Evolutionary conservation across 2,797 vertebrate species (phyloP), one percentile per base, ranked within the genome.

Genomic region (Meda fulgida): DNA sequence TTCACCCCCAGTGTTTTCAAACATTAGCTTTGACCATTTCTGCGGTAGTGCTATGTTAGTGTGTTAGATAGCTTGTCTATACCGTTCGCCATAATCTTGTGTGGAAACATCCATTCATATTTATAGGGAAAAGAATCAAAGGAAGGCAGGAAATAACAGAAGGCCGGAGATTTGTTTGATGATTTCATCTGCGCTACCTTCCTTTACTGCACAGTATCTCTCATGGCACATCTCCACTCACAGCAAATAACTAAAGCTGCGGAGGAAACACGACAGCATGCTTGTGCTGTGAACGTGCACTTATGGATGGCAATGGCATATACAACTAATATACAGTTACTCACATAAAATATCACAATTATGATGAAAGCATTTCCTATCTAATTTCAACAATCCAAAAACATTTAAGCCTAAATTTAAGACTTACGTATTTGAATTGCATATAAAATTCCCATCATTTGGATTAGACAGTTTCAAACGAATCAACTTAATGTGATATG

Each of bases 121-220:
- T 77, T 78, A 29, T 36, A 34, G 21, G 11, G 67, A 21, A 55
- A 78, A 76, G 55, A 4, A 84, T 78, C 73, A 84, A 78, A 84
- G n/a, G 48, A 58, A 40, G 63, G 48, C 31, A 70, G 83, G 75
- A 84, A 78, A 70, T 70, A 84, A 78, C 65, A 84, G 75, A 84
- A 78, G 34, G 83, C 48, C 76, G 80, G 60, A 83, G 75, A 78
- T 70, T 69, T 78, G 63, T 69, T 78, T 78, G n/a, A 78, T 69
- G 82, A 76, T 67, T 69, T 53, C 23, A 40, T 76, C 43, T 76
- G 71, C 23, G 23, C 81, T 83, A 43, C n/a, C 48, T 78, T 77
- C 76, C 63, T 67, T 43, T 53, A 26, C 72, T 40, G 23, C 31
- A 43, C 19, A 31, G 19, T 43, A n/a, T 77, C 48, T 78, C 65